Percentiles rank a stretch among this genome's conserved stretches.
These are phyloP conservation scores for Tribolium madens DNA, from an alignment of 1,140 invertebrate genomes.

Conservation along the genomic window DNA sequence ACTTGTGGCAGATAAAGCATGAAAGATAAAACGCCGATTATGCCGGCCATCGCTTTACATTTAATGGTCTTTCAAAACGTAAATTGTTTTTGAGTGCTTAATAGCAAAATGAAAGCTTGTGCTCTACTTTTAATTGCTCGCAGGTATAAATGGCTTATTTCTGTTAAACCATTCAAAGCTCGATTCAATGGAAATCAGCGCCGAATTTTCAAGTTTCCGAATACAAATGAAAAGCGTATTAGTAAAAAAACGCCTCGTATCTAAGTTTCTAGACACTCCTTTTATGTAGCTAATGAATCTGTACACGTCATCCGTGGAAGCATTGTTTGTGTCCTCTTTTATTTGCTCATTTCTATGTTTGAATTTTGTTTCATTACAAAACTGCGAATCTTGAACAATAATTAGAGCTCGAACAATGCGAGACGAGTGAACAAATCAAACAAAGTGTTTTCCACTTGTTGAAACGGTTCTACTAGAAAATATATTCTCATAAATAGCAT, in stretches of 20 bases:
- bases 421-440: background rate
- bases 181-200: background rate
- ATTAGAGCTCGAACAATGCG: background rate
- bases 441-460: background rate
- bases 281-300: background rate
- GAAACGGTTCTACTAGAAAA: background rate
- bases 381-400: background rate
- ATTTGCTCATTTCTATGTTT: background rate
- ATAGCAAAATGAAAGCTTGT: constrained; percentile 37
- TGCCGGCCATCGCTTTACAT: constrained; percentile 47
- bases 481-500: background rate
- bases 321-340: background rate
- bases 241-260: background rate
- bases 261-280: too few species aligned
- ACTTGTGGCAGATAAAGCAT: background rate
- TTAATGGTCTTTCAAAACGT: constrained; percentile 54
- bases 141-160: constrained; percentile 19
- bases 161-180: background rate
- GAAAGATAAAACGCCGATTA: constrained; percentile 4
- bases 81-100: constrained; percentile 47
- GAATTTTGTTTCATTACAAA: background rate
- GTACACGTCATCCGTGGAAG: background rate
- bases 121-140: constrained; percentile 20
- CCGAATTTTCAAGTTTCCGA: too few species aligned
- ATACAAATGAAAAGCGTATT: background rate